phyloP scores from a whole-genome alignment of 2,888 invertebrate species.

The Drosophila algonquin region DNA sequence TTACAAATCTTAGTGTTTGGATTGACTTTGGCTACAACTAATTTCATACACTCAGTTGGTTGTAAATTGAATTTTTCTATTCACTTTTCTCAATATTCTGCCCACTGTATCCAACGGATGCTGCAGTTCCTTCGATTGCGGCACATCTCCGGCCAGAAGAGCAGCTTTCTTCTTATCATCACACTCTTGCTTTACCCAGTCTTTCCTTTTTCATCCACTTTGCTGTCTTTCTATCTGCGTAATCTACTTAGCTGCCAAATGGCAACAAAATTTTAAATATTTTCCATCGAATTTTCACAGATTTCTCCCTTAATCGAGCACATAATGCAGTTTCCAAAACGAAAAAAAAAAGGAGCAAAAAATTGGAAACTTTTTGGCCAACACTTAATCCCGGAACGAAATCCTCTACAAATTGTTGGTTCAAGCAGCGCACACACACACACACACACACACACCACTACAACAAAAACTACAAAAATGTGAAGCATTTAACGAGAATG shows the following conservation, averaged over 20 bases:
- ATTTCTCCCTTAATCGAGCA: slow-evolving; percentile 26
- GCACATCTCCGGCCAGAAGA: slow-evolving; percentile 15
- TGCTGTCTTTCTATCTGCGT: slow-evolving; percentile 13
- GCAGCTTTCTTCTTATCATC: no score
- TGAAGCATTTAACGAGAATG: slow-evolving; percentile 32
- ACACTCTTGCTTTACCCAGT: background rate
- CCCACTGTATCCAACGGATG: no score
- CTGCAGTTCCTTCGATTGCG: slow-evolving; percentile 18
- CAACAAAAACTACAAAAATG: slow-evolving; percentile 14
- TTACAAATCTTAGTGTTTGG: no score
- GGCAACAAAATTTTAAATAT: slow-evolving; percentile 39
- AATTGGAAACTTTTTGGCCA: slow-evolving; percentile 45
- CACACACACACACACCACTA: slow-evolving; percentile 13
- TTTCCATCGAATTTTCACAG: slow-evolving; percentile 36
- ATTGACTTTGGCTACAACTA: no score
- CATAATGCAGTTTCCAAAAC: slow-evolving; percentile 33
- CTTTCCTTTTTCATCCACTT: background rate
- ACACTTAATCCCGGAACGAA: slow-evolving; percentile 40
- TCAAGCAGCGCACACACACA: slow-evolving; percentile 18
- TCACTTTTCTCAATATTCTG: no score
- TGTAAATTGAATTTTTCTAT: no score
- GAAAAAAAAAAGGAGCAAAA: slow-evolving; percentile 3
- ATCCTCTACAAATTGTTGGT: slow-evolving; percentile 42
- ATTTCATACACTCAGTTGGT: no score
- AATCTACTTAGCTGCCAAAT: slow-evolving; percentile 28